Percentiles rank a stretch among this genome's conserved stretches.
Evolutionary conservation across 2,797 vertebrate genomes (phyloP).

Genomic region (Octomys mimax): DNA sequence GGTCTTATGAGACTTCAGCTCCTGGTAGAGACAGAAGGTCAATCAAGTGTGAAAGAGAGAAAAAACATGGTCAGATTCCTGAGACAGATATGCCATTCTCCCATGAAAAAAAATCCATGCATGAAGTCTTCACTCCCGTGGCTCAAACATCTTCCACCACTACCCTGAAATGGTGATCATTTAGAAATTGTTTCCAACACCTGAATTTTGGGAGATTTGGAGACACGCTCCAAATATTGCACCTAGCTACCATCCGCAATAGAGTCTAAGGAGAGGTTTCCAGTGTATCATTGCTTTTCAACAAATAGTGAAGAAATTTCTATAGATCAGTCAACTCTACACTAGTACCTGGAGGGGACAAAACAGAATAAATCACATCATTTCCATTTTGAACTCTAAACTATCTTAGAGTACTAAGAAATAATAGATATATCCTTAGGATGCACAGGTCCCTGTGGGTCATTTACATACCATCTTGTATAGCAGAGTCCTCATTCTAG

Average conservation of each 20-base stretch:
- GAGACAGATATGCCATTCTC: neutral
- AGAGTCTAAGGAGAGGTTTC: neutral
- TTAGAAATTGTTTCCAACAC: neutral
- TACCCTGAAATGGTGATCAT: neutral
- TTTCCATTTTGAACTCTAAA: slow-evolving; percentile 24
- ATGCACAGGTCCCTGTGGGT: neutral
- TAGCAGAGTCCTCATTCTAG: neutral
- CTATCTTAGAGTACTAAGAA: slow-evolving; percentile 32
- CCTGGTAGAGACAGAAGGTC: neutral
- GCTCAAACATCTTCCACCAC: neutral
- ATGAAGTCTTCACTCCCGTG: neutral
- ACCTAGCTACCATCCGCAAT: neutral
- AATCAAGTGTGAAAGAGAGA: neutral
- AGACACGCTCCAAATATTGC: neutral
- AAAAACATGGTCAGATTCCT: neutral
- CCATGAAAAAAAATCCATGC: neutral
- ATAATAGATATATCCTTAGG: neutral
- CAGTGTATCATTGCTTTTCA: neutral
- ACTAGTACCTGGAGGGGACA: neutral
- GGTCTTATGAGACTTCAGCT: neutral
- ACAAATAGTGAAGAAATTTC: neutral
- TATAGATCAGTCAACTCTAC: neutral
- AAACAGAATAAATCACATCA: neutral
- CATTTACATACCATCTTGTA: slow-evolving; percentile 16
- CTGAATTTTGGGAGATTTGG: neutral